A percentile compares a stretch with the other conserved stretches of the same genome.
These are phyloP conservation scores for Melitaea athalia DNA, from an alignment of 2,888 invertebrate genomes.

Conservation along the genomic window DNA sequence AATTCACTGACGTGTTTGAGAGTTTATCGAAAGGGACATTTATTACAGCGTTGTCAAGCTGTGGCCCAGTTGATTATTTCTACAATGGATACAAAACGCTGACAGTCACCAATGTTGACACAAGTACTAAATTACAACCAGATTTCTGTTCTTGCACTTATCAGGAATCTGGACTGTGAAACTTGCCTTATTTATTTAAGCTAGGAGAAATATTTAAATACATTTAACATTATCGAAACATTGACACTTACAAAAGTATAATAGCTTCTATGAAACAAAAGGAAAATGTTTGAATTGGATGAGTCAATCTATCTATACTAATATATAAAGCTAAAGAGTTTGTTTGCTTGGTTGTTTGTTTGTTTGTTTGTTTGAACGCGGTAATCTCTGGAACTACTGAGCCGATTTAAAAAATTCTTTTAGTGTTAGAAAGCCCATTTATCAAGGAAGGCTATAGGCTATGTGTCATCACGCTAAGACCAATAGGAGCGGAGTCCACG, in stretches of 20 bases:
- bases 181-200: slow-evolving; percentile 24
- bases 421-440: too few relatives aligned
- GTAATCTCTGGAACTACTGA: too few relatives aligned
- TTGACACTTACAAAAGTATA: slow-evolving; percentile 3
- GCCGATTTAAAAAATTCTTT: too few relatives aligned
- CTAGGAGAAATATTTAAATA: slow-evolving; percentile 26
- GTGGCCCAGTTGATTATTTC: slow-evolving; percentile 29
- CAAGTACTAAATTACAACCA: slow-evolving; percentile 33
- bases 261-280: background rate
- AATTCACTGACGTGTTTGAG: slow-evolving; percentile 15
- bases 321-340: too few relatives aligned
- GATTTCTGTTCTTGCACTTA: slow-evolving; percentile 35
- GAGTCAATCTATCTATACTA: too few relatives aligned
- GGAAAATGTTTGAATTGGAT: background rate
- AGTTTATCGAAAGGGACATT: slow-evolving; percentile 30
- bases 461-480: too few relatives aligned
- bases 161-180: slow-evolving; percentile 34
- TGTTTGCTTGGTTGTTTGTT: too few relatives aligned
- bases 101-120: slow-evolving; percentile 30
- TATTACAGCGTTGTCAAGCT: slow-evolving; percentile 26
- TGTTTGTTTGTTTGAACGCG: too few relatives aligned
- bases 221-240: slow-evolving; percentile 20
- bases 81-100: slow-evolving; percentile 31
- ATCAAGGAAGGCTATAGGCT: too few relatives aligned
- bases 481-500: too few relatives aligned